phyloP scores from a whole-genome alignment of 2,888 invertebrate genomes.

The Aporophyla lueneburgensis region DNA sequence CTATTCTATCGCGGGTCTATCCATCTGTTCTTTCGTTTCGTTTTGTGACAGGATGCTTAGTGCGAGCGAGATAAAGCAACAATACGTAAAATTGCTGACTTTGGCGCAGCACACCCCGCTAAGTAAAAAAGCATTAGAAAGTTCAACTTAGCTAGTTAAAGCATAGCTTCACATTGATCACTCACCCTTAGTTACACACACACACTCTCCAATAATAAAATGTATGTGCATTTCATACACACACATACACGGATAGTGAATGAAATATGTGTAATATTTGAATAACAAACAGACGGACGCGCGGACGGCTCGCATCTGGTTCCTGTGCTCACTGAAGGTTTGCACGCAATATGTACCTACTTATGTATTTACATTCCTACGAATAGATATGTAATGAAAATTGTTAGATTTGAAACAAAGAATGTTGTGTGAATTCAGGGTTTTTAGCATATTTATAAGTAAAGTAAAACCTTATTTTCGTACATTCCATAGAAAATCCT shows the following conservation, averaged over 20 bases:
- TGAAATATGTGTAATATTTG: conserved; percentile 62
- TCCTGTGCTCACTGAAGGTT: conserved; percentile 51
- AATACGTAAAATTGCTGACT: no score
- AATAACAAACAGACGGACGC: conserved; percentile 58
- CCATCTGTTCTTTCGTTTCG: no score
- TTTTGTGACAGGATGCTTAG: no score
- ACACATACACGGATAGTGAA: not conserved
- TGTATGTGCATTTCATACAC: not conserved
- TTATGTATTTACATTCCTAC: conserved; percentile 17
- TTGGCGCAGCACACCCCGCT: no score
- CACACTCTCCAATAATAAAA: conserved; percentile 8
- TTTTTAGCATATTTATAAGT: not conserved
- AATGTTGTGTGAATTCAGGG: not conserved
- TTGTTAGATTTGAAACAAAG: conserved; percentile 21
- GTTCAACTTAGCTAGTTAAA: not conserved
- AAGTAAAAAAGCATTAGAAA: not conserved
- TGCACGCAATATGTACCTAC: conserved; percentile 12
- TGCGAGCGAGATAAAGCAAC: no score
- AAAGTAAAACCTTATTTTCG: not conserved
- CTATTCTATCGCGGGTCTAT: no score
- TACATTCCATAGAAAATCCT: not conserved
- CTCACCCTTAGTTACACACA: conserved; percentile 3
- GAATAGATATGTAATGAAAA: conserved; percentile 10
- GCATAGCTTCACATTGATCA: not conserved
- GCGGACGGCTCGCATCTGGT: conserved; percentile 57